Conservation (phyloP, 2,113 vertebrate species). For the Acrocephalus arundinaceus region DNA sequence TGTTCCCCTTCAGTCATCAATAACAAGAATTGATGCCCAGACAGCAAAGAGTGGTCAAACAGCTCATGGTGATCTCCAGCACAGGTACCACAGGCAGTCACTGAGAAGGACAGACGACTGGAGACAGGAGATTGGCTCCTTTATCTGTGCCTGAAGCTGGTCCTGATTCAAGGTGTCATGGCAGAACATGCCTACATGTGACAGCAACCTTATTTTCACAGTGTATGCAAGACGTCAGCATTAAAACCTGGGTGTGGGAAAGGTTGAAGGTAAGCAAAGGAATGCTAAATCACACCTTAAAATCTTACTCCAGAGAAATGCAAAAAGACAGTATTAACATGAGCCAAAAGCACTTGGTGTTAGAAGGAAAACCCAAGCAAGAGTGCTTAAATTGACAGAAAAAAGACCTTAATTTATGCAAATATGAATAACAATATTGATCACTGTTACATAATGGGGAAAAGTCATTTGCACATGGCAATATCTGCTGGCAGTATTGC, state of each 20-base stretch:
- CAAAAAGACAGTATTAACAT: neutral
- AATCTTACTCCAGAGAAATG: neutral
- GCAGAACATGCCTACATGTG: neutral
- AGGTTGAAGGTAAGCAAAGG: neutral
- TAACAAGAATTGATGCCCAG: neutral
- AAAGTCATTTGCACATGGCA: neutral
- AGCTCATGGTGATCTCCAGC: neutral
- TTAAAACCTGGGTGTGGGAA: neutral
- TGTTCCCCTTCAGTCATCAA: neutral
- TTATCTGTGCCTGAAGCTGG: neutral
- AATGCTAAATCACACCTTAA: neutral
- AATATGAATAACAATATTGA: neutral
- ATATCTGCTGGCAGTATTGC: neutral
- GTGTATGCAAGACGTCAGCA: neutral
- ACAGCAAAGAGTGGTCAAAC: neutral
- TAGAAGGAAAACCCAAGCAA: neutral
- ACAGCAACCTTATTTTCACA: neutral
- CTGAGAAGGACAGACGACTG: neutral
- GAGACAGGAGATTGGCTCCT: neutral
- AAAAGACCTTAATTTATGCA: neutral
- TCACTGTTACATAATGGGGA: neutral
- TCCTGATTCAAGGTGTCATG: neutral
- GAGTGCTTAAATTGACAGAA: neutral
- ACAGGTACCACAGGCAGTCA: neutral
- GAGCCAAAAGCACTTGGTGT: neutral